Base-by-base conservation (phyloP, 2,797 vertebrate genomes). In the Megaceryle alcyon region DNA sequence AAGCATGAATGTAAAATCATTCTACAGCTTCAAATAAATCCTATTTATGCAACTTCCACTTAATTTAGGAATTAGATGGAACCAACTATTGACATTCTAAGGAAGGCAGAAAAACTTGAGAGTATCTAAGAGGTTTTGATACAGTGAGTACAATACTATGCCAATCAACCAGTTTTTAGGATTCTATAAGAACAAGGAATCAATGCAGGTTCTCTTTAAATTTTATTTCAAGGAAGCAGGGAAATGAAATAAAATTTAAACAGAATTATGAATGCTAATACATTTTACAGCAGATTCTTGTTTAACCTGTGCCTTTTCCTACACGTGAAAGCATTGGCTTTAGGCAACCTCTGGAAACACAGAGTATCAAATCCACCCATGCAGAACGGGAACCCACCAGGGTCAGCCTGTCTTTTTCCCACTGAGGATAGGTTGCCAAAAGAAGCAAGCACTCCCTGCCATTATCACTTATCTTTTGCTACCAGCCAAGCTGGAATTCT, bases 41-140 rank as follows among this genome's bases (percentile, higher is more conserved):
- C 59, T 51, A 48, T 94, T 84, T 86, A 51, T 84, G 49, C 54
- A 21, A 88, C 91, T 96, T 96, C 79, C 87, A 90, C 87, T 86
- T 88, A 75, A 94, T 88, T 88, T 91, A 88, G 91, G 70, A 92
- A 94, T 94, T 49, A 73, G 43, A 43, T 90, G 64, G 54, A 92
- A 44, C 35, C 79, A 86, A 90, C 12, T 35, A 75, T 33, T 29
- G 54, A 39, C 22, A 73, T 88, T 76, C 65, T 66, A 76, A 75
- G 41, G 46, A 72, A 87, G n/a, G 70, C 35, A 87, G 57, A 60
- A 84, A 75, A 77, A 81, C 26, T 51, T 71, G 31, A 54, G 21
- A 81, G 57, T 8, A 51, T 61, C 56, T 69, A 60, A 68, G 71
- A 75, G 7, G 15, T 71, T 75, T 85, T 85, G 33, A 82, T 56